These are phyloP conservation scores for Bubo blakistoni DNA, from an alignment of 2,113 vertebrate genomes.

Conservation along the genomic window DNA sequence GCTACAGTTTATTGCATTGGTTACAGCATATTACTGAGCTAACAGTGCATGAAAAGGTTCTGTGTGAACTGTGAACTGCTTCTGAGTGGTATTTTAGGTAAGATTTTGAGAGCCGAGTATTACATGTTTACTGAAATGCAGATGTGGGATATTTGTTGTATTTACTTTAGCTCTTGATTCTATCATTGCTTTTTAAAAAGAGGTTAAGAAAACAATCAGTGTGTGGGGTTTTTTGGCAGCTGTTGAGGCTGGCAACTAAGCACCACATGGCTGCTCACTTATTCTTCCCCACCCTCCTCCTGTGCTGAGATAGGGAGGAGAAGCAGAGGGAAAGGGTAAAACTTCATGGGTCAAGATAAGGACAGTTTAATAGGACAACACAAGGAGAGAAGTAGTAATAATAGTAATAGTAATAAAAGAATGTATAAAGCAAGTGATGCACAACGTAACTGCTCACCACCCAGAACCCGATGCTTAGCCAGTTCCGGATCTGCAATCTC, in stretches of 20 bases:
- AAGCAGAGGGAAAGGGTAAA: too few relatives aligned
- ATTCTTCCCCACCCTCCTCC: too few relatives aligned
- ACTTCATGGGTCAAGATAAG: too few relatives aligned
- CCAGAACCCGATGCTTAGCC: too few relatives aligned
- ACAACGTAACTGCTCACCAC: too few relatives aligned
- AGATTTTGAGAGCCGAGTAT: background rate
- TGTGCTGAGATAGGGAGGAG: too few relatives aligned
- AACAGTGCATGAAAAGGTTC: accelerated
- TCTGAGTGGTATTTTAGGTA: background rate
- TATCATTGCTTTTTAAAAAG: background rate
- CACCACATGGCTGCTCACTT: too few relatives aligned
- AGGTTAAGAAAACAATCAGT: background rate
- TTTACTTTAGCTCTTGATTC: background rate
- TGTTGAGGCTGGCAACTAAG: background rate
- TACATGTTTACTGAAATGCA: background rate
- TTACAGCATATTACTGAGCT: background rate
- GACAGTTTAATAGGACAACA: too few relatives aligned
- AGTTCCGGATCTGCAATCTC: too few relatives aligned
- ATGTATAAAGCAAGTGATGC: too few relatives aligned
- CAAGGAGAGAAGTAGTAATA: too few relatives aligned
- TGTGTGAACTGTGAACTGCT: background rate
- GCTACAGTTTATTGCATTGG: background rate
- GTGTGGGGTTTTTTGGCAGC: background rate
- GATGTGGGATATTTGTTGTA: background rate
- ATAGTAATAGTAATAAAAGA: too few relatives aligned